phyloP scores from a whole-genome alignment of 2,113 vertebrate species.

The Pygoscelis antarcticus region DNA sequence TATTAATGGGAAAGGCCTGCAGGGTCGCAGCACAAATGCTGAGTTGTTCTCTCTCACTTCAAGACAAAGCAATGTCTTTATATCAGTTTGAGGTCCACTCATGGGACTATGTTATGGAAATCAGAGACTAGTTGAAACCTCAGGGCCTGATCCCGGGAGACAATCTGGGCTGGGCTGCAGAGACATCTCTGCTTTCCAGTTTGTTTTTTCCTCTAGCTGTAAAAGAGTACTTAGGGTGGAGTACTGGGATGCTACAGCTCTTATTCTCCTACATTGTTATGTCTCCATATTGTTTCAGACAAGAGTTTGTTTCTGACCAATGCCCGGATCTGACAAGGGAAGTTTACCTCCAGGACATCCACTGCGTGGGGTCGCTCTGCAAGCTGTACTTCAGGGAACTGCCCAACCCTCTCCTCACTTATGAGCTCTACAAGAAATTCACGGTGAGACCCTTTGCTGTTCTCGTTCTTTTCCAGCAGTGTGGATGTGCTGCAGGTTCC shows the following conservation, averaged over 20 bases:
- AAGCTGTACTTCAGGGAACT: slow-evolving; percentile 98
- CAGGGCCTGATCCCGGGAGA: neutral
- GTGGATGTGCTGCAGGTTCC: neutral
- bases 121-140: neutral
- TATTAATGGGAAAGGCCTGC: neutral
- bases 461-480: neutral
- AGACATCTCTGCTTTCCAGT: neutral
- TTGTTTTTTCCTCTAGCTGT: neutral
- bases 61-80: neutral
- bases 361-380: slow-evolving; percentile 98
- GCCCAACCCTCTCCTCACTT: slow-evolving; percentile 96
- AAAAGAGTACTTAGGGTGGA: neutral
- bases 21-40: neutral
- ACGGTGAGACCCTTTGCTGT: slow-evolving; percentile 82
- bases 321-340: slow-evolving; percentile 95
- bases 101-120: neutral
- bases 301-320: slow-evolving; percentile 95
- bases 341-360: slow-evolving; percentile 98
- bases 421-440: slow-evolving; percentile 96
- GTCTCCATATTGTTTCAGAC: slow-evolving; percentile 80
- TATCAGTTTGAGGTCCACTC: neutral
- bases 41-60: neutral
- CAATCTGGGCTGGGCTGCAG: neutral
- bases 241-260: neutral
- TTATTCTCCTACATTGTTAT: neutral